Conservation (phyloP, 2,797 vertebrate species). For the Rallus crepitans region DNA sequence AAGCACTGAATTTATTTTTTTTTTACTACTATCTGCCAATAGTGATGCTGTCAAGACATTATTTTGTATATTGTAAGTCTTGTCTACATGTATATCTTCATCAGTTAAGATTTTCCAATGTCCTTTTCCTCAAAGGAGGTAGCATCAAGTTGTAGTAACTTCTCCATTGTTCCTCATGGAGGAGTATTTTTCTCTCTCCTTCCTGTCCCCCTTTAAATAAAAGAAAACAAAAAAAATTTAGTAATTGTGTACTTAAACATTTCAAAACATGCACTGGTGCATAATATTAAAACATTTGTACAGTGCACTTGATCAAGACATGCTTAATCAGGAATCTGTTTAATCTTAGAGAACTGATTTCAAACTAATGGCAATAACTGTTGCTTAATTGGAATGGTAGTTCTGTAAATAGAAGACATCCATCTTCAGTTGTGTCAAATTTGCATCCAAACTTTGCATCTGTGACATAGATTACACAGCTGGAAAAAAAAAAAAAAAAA, state of each 20-base stretch:
- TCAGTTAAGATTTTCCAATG: background rate
- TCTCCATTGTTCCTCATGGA: background rate
- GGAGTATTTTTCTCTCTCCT: background rate
- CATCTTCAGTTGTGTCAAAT: background rate
- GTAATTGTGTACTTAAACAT: background rate
- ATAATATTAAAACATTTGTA: background rate
- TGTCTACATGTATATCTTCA: background rate
- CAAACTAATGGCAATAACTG: background rate
- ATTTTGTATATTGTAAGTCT: background rate
- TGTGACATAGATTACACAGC: background rate
- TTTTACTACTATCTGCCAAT: background rate
- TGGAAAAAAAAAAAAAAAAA: background rate
- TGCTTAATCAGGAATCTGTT: background rate
- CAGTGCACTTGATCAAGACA: background rate
- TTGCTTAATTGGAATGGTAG: background rate
- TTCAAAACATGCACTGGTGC: background rate
- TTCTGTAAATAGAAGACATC: background rate
- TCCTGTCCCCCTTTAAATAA: background rate
- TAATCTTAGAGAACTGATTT: slow-evolving; percentile 25
- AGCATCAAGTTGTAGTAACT: background rate
- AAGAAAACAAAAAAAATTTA: background rate
- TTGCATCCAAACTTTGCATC: background rate
- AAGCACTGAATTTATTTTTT: background rate
- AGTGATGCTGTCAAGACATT: background rate
- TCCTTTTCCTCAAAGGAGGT: background rate